These are phyloP conservation scores for Lasaia peninsularis DNA, from an alignment of 1,140 invertebrate species.

Conservation along the genomic window DNA sequence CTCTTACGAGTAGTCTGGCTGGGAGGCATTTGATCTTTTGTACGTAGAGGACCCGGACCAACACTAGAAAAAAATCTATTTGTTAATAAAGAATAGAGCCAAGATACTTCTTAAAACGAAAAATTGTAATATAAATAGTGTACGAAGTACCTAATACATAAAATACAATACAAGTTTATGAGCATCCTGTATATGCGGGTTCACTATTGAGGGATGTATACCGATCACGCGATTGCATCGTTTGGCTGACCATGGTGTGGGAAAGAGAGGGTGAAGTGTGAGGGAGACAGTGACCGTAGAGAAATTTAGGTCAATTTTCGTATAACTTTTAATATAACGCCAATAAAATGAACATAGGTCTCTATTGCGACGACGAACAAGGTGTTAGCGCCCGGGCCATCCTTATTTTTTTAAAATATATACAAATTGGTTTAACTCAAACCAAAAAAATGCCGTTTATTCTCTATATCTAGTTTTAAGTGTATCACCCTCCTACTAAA, in stretches of 20 bases:
- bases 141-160: background rate
- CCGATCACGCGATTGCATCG: constrained; percentile 61
- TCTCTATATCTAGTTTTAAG: no score
- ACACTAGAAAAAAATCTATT: no score
- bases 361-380: no score
- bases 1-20: no score
- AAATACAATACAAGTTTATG: constrained; percentile 19
- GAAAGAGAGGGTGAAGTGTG: constrained; percentile 21
- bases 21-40: no score
- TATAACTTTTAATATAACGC: background rate
- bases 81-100: no score
- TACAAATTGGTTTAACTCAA: no score
- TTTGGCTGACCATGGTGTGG: constrained; percentile 44
- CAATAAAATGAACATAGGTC: background rate
- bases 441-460: no score
- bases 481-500: no score
- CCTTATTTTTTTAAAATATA: no score
- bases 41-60: no score
- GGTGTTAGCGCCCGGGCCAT: no score
- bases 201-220: constrained; percentile 55
- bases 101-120: background rate
- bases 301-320: constrained; percentile 10
- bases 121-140: background rate
- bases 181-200: constrained; percentile 23
- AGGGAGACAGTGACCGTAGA: background rate